Conservation (phyloP, 2,888 invertebrate species). For the Athrips mouffetella region DNA sequence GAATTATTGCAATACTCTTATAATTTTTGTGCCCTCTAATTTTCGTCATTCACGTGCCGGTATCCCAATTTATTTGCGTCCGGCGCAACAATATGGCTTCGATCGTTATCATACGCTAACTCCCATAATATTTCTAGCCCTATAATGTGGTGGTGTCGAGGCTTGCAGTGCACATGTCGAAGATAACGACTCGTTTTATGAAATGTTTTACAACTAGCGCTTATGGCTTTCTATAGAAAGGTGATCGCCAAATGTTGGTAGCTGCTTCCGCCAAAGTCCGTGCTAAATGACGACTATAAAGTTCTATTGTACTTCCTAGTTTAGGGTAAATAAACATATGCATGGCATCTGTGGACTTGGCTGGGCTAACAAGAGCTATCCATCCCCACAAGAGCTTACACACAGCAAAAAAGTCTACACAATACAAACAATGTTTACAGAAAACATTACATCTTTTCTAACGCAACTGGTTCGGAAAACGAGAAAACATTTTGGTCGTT, state of each 20-base stretch:
- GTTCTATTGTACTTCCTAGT: slow-evolving; percentile 24
- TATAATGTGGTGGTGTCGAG: slow-evolving; percentile 22
- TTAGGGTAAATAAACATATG: slow-evolving; percentile 19
- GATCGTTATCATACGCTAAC: neutral
- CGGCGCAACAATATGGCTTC: too few relatives aligned
- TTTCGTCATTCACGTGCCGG: too few relatives aligned
- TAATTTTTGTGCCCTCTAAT: neutral
- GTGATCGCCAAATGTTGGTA: slow-evolving; percentile 60
- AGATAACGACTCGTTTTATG: slow-evolving; percentile 60
- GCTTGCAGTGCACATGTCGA: slow-evolving; percentile 55
- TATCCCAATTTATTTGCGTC: too few relatives aligned
- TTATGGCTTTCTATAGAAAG: slow-evolving; percentile 65
- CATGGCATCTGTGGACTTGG: neutral
- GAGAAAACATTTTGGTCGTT: too few relatives aligned
- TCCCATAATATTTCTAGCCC: slow-evolving; percentile 6
- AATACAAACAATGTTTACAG: too few relatives aligned
- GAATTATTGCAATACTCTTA: too few relatives aligned
- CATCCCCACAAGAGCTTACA: too few relatives aligned
- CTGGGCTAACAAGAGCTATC: too few relatives aligned
- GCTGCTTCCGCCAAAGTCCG: slow-evolving; percentile 46
- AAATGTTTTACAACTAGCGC: slow-evolving; percentile 67
- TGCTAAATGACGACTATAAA: slow-evolving; percentile 26
- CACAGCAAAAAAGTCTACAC: too few relatives aligned
- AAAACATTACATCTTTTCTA: too few relatives aligned
- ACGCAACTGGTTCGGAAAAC: too few relatives aligned